Conservation (phyloP, 2,888 invertebrate genomes). For the Lycaena phlaeas region DNA sequence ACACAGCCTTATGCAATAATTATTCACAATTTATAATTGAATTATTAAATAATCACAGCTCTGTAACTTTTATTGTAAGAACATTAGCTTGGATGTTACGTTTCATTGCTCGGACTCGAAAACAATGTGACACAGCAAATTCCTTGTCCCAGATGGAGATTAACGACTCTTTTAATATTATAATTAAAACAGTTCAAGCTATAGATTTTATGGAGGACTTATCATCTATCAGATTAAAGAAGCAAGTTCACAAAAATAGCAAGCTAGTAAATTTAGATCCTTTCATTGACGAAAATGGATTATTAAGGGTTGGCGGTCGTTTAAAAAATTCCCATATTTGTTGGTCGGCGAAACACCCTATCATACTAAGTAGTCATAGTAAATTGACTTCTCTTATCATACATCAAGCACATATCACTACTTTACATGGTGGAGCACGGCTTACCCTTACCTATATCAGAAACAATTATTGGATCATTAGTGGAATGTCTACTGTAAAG, state of each 20-base stretch:
- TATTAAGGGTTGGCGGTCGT: no score
- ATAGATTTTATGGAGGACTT: slow-evolving; percentile 6
- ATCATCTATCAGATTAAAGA: background rate
- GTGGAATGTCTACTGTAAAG: slow-evolving; percentile 3
- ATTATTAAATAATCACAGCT: slow-evolving; percentile 5
- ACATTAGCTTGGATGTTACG: slow-evolving; percentile 7
- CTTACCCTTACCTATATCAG: slow-evolving; percentile 1
- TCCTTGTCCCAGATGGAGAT: background rate
- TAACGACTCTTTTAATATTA: background rate
- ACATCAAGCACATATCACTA: background rate
- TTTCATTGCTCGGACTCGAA: slow-evolving; percentile 2
- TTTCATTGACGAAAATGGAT: slow-evolving; percentile 2
- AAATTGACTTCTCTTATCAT: background rate
- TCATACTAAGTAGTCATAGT: slow-evolving; percentile 6
- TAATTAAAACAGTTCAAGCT: slow-evolving; percentile 7
- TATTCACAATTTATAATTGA: slow-evolving; percentile 1
- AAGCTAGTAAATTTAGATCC: slow-evolving; percentile 6
- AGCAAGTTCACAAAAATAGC: slow-evolving; percentile 1
- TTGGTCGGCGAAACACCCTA: background rate
- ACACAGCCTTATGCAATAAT: slow-evolving; percentile 7
- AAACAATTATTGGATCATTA: slow-evolving; percentile 7
- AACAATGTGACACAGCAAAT: background rate
- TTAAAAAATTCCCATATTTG: background rate
- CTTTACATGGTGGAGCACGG: slow-evolving; percentile 3
- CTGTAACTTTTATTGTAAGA: slow-evolving; percentile 1